These are phyloP conservation scores for Isoperla grammatica DNA, from an alignment of 2,888 invertebrate species.

Conservation along the genomic window DNA sequence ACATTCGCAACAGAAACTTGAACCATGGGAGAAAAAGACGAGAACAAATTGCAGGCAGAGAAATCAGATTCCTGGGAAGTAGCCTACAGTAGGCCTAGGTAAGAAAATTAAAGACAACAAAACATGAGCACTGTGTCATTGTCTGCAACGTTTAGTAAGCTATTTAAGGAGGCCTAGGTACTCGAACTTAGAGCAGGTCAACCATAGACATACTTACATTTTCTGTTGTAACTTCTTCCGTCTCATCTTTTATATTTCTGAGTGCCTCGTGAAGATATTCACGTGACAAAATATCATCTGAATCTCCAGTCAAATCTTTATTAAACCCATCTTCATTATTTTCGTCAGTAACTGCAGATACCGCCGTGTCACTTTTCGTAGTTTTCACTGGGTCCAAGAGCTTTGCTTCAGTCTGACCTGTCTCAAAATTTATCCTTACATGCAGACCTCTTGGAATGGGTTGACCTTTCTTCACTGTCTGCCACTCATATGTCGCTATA, in stretches of 20 bases:
- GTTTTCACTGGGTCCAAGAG: constrained; percentile 48
- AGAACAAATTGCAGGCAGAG: too few species aligned
- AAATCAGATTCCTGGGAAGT: too few species aligned
- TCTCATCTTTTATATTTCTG: constrained; percentile 39
- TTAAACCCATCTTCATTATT: constrained; percentile 30
- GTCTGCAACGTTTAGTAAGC: too few species aligned
- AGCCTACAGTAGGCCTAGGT: too few species aligned
- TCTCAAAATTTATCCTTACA: constrained; percentile 67
- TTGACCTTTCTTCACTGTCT: constrained; percentile 59
- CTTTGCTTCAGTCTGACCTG: constrained; percentile 69
- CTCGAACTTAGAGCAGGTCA: too few species aligned
- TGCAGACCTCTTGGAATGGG: constrained; percentile 68
- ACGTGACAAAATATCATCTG: constrained; percentile 29
- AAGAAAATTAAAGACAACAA: too few species aligned
- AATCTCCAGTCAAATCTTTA: constrained; percentile 21
- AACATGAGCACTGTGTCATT: too few species aligned
- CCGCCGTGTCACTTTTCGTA: constrained; percentile 26
- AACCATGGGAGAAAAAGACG: too few species aligned
- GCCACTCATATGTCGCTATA: constrained; percentile 58
- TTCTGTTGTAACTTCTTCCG: constrained; percentile 3
- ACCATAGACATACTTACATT: too few species aligned
- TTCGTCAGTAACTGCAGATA: constrained; percentile 31
- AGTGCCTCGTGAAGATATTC: constrained; percentile 38
- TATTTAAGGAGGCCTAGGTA: too few species aligned
- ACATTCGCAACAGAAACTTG: too few species aligned